A percentile compares a stretch with the other conserved stretches of the same genome.
These are phyloP conservation scores for Lasius platythorax DNA, from an alignment of 2,888 invertebrate species.

Conservation along the genomic window DNA sequence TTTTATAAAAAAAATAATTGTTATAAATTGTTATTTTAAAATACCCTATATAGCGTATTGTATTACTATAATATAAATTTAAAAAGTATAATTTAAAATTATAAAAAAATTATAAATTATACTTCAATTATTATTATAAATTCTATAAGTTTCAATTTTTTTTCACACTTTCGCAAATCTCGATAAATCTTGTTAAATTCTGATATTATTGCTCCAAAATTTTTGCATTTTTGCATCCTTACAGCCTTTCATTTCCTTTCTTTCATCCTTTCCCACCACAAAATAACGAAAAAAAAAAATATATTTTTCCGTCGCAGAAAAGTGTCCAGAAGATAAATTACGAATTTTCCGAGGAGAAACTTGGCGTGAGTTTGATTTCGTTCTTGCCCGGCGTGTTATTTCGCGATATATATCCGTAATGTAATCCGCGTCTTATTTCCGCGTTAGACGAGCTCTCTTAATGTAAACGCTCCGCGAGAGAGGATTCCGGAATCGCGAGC, in stretches of 20 bases:
- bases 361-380: not conserved
- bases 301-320: conserved; percentile 1
- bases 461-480: conserved; percentile 36
- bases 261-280: not conserved
- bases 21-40: too few relatives aligned
- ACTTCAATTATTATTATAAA: too few relatives aligned
- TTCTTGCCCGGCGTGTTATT: not conserved
- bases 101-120: too few relatives aligned
- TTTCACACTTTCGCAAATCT: not conserved
- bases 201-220: not conserved
- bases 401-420: conserved; percentile 25
- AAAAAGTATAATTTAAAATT: not conserved
- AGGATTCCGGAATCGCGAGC: conserved; percentile 26
- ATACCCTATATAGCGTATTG: too few relatives aligned
- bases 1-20: too few relatives aligned
- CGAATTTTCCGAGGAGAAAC: conserved; percentile 32
- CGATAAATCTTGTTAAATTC: not conserved
- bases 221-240: not conserved
- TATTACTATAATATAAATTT: too few relatives aligned
- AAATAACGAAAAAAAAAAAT: conserved; percentile 15
- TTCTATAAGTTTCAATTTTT: not conserved
- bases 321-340: conserved; percentile 36
- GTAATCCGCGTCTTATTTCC: conserved; percentile 38
- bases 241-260: not conserved
- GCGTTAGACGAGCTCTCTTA: conserved; percentile 47